Conservation (phyloP, 2,888 invertebrate genomes). For the Orchesella flavescens region DNA sequence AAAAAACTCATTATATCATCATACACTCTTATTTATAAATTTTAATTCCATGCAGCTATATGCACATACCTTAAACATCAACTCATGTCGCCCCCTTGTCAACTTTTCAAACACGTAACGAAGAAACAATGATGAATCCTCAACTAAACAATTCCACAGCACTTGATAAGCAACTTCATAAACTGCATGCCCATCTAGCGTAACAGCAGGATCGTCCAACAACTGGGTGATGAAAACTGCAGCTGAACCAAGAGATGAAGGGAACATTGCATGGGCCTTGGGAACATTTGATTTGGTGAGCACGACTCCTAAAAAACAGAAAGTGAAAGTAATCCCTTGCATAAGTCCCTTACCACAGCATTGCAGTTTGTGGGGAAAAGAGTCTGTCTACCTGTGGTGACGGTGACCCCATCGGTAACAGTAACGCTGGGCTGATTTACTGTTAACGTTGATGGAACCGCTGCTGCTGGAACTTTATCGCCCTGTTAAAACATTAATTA, state of each 20-base stretch:
- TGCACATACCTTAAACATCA: slow-evolving; percentile 87
- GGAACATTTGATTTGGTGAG: slow-evolving; percentile 72
- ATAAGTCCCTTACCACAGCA: no score
- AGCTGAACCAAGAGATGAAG: slow-evolving; percentile 95
- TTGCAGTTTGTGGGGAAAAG: no score
- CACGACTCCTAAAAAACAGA: slow-evolving; percentile 49
- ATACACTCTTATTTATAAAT: no score
- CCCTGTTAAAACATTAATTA: slow-evolving; percentile 48
- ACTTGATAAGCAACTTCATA: slow-evolving; percentile 97
- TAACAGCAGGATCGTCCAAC: slow-evolving; percentile 96
- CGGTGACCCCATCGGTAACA: slow-evolving; percentile 69
- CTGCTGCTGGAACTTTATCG: slow-evolving; percentile 49
- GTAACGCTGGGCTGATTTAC: slow-evolving; percentile 49
- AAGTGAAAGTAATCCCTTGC: no score
- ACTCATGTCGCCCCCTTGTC: slow-evolving; percentile 93
- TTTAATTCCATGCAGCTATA: no score
- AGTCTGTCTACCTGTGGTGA: slow-evolving; percentile 63
- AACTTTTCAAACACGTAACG: slow-evolving; percentile 95
- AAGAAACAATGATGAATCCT: slow-evolving; percentile 96
- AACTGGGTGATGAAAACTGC: slow-evolving; percentile 95
- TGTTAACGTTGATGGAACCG: slow-evolving; percentile 57
- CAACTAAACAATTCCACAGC: slow-evolving; percentile 97
- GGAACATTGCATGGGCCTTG: slow-evolving; percentile 84
- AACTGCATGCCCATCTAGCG: slow-evolving; percentile 93
- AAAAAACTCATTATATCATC: not conserved